phyloP scores from a whole-genome alignment of 1,140 invertebrate species.

The Camponotus vicinus region DNA sequence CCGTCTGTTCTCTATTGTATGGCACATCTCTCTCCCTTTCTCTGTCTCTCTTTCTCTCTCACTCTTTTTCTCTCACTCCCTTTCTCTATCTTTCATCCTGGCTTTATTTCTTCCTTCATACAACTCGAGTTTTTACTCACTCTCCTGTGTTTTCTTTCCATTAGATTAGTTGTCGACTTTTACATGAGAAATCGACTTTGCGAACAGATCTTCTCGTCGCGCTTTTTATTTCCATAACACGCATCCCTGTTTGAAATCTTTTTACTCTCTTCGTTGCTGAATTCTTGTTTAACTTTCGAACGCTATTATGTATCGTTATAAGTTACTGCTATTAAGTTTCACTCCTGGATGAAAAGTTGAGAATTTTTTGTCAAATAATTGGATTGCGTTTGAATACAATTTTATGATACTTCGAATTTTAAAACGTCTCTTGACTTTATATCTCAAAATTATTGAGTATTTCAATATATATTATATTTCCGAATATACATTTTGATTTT shows the following conservation, averaged over 20 bases:
- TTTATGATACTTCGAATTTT: not conserved
- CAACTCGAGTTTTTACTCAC: conserved; percentile 4
- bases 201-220: not conserved
- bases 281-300: not conserved
- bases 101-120: conserved; percentile 14
- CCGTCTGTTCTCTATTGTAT: conserved; percentile 25
- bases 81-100: not conserved
- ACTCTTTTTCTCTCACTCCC: not conserved
- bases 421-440: not conserved
- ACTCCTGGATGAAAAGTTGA: not conserved
- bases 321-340: conserved; percentile 8
- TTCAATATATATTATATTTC: not conserved
- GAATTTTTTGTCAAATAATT: not conserved
- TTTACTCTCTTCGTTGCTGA: not conserved
- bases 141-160: conserved; percentile 31
- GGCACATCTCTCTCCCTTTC: conserved; percentile 2
- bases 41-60: not conserved
- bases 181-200: conserved; percentile 42
- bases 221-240: not conserved
- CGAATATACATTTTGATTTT: not conserved
- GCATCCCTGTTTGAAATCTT: not conserved
- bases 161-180: conserved; percentile 48
- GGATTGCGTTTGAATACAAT: not conserved
- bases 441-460: not conserved
- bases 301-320: not conserved